These are phyloP conservation scores for Dryocosmus kuriphilus DNA, from an alignment of 2,888 invertebrate species.

Conservation along the genomic window DNA sequence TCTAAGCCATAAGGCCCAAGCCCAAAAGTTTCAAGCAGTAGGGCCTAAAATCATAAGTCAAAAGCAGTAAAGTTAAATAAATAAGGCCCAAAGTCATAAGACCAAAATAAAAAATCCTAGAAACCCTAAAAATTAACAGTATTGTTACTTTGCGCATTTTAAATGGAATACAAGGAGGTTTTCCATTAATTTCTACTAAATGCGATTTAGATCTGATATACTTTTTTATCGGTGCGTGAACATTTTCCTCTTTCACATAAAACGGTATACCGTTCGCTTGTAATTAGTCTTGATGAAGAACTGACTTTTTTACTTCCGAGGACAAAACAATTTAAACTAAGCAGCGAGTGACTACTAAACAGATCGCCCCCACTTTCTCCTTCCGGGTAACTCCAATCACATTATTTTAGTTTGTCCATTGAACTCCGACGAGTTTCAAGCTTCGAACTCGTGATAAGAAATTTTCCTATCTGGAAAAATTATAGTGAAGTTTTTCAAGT, in stretches of 20 bases:
- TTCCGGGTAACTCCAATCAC: neutral
- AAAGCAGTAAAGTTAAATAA: too few relatives aligned
- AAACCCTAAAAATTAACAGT: too few relatives aligned
- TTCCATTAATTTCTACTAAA: neutral
- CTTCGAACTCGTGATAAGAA: neutral
- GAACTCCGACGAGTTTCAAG: slow-evolving; percentile 9
- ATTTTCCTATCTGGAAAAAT: neutral
- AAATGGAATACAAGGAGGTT: too few relatives aligned
- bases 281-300: slow-evolving; percentile 24
- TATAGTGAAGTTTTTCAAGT: neutral
- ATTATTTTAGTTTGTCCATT: slow-evolving; percentile 36
- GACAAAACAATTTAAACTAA: slow-evolving; percentile 5
- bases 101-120: too few relatives aligned
- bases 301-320: neutral
- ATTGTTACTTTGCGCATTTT: too few relatives aligned
- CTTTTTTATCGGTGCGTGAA: slow-evolving; percentile 35
- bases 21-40: too few relatives aligned
- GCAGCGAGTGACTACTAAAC: slow-evolving; percentile 8
- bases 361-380: slow-evolving; percentile 25
- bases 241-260: slow-evolving; percentile 3
- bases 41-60: too few relatives aligned
- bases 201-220: neutral
- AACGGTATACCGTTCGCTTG: neutral
- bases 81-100: too few relatives aligned
- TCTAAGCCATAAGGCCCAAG: too few relatives aligned